These are phyloP conservation scores for Beroe ovata DNA, from an alignment of 37 sponge, comb jelly and placozoan genomes.

Conservation along the genomic window DNA sequence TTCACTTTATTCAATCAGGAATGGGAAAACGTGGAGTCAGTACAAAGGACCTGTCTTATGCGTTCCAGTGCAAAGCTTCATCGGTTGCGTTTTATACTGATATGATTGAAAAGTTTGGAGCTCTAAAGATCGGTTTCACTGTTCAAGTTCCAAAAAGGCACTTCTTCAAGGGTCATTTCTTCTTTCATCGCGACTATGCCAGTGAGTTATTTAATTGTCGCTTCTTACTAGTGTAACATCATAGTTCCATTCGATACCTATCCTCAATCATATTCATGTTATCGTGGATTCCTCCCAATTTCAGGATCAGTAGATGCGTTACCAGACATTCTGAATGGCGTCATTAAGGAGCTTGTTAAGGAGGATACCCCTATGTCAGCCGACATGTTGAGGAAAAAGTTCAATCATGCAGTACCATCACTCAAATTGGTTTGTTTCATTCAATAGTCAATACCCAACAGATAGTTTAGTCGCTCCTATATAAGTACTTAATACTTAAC, in stretches of 20 bases:
- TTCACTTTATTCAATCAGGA: slow-evolving; percentile 6
- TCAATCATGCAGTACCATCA: background rate
- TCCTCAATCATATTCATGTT: background rate
- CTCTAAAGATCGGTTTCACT: background rate
- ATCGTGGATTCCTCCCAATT: too few relatives aligned
- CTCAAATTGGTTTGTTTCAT: background rate
- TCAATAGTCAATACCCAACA: too few relatives aligned
- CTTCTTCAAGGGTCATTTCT: background rate
- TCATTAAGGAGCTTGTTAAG: background rate
- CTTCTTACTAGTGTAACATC: too few relatives aligned
- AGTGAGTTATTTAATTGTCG: too few relatives aligned
- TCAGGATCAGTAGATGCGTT: background rate
- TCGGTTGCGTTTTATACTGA: slow-evolving; percentile 20
- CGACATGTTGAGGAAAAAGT: background rate
- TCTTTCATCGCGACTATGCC: background rate
- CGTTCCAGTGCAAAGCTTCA: background rate
- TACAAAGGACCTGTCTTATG: background rate
- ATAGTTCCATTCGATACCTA: background rate
- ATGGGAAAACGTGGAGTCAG: slow-evolving; percentile 26
- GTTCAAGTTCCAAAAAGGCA: background rate
- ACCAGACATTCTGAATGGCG: background rate
- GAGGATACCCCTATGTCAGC: background rate
- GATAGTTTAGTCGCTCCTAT: too few relatives aligned
- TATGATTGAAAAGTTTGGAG: slow-evolving; percentile 35
- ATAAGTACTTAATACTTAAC: too few relatives aligned